A percentile compares a stretch with the other conserved stretches of the same genome.
Evolutionary conservation across 2,113 vertebrate genomes (phyloP).

Genomic region (Chaenocephalus aceratus): DNA sequence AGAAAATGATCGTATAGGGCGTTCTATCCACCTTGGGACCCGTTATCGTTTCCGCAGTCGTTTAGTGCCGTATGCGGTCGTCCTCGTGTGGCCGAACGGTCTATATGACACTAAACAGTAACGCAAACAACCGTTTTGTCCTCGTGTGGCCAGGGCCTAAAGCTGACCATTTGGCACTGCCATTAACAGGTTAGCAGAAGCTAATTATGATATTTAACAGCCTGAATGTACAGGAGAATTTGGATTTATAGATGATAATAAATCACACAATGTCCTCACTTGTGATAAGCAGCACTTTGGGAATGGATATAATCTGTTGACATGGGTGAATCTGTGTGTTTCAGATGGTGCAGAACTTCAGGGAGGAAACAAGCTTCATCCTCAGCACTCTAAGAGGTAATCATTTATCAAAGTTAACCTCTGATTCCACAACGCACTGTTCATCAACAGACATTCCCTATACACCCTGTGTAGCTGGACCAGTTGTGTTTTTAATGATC

Average conservation of each 20-base stretch:
- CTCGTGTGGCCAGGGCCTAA: too few relatives aligned
- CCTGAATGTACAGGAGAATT: not conserved
- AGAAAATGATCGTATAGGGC: too few relatives aligned
- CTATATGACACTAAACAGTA: too few relatives aligned
- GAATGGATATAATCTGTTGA: not conserved
- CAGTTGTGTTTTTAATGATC: not conserved
- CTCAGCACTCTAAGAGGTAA: constrained; percentile 92
- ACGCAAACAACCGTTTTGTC: too few relatives aligned
- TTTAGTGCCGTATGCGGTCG: too few relatives aligned
- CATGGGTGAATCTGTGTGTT: not conserved
- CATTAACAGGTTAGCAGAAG: not conserved
- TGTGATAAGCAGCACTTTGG: not conserved
- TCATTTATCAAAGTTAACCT: not conserved
- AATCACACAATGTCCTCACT: too few relatives aligned
- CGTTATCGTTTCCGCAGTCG: too few relatives aligned
- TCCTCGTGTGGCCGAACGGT: too few relatives aligned
- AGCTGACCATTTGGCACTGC: not conserved
- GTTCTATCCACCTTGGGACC: too few relatives aligned
- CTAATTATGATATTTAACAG: not conserved
- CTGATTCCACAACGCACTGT: not conserved
- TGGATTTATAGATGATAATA: not conserved
- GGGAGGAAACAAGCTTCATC: constrained; percentile 92
- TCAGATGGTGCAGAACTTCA: constrained; percentile 96
- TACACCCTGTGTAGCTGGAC: not conserved
- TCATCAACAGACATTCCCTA: not conserved